These are phyloP conservation scores for Onychomys arenicola DNA, from an alignment of 2,797 vertebrate genomes.

Conservation along the genomic window DNA sequence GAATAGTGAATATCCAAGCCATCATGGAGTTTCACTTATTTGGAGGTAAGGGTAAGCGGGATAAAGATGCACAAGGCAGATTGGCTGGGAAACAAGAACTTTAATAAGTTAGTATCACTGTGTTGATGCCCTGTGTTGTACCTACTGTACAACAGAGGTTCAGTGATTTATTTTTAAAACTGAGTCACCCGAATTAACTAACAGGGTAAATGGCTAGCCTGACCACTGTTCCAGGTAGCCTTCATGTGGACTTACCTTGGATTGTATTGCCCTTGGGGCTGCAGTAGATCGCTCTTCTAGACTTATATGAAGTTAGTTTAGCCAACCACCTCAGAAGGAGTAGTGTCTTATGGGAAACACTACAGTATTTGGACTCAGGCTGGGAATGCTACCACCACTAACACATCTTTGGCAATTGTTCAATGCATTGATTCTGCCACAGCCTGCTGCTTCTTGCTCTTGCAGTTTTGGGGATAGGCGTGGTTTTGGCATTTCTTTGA, in stretches of 20 bases:
- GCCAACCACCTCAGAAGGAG: neutral
- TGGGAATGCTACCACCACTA: neutral
- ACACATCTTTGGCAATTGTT: neutral
- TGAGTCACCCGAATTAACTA: neutral
- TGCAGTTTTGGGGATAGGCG: neutral
- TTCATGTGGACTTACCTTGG: neutral
- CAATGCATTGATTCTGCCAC: neutral
- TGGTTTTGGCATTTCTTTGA: neutral
- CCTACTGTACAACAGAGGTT: neutral
- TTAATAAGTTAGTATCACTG: neutral
- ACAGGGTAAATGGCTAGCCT: neutral
- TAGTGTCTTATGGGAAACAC: neutral
- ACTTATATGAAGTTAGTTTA: neutral
- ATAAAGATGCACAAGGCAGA: too few relatives aligned
- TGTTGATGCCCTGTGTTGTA: neutral
- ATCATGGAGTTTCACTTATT: too few relatives aligned
- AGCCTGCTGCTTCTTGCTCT: neutral
- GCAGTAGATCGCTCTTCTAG: neutral
- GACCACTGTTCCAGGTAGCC: neutral
- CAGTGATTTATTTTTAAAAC: neutral
- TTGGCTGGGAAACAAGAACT: neutral
- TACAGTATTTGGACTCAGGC: neutral
- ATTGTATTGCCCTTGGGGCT: neutral
- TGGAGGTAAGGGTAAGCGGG: neutral
- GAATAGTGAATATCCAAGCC: neutral